Percentiles rank a stretch among this genome's conserved stretches.
Conservation (phyloP, 2,888 invertebrate genomes). For the Vesta saturnalis region DNA sequence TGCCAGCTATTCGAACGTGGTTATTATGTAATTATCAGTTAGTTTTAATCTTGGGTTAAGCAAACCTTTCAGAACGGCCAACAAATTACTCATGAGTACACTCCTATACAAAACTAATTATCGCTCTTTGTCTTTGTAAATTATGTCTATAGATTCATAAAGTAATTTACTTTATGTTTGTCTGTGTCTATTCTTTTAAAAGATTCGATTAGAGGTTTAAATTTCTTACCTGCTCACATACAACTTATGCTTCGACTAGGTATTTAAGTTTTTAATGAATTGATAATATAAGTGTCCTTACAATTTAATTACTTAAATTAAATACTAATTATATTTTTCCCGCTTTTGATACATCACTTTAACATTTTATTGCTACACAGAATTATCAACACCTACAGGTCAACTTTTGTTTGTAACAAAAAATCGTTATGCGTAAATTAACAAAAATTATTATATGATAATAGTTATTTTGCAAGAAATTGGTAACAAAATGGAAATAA, state of each 20-base stretch:
- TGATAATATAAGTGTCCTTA: not conserved
- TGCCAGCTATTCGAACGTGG: constrained; percentile 60
- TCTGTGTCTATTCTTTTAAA: not conserved
- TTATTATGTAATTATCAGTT: constrained; percentile 67
- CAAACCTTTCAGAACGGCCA: constrained; percentile 64
- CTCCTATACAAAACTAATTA: constrained; percentile 49
- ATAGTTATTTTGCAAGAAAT: too few relatives aligned
- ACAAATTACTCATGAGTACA: constrained; percentile 61
- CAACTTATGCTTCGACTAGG: not conserved
- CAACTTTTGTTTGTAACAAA: too few relatives aligned
- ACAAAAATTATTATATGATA: too few relatives aligned
- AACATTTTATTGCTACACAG: too few relatives aligned
- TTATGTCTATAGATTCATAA: constrained; percentile 34
- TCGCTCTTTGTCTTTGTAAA: constrained; percentile 46
- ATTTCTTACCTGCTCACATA: constrained; percentile 5
- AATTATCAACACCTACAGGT: too few relatives aligned
- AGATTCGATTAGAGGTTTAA: not conserved
- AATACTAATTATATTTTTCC: too few relatives aligned
- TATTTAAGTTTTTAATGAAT: not conserved
- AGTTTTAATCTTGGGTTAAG: constrained; percentile 66
- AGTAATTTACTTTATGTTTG: constrained; percentile 27
- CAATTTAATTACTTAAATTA: too few relatives aligned
- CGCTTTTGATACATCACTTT: too few relatives aligned
- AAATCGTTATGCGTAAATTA: too few relatives aligned
- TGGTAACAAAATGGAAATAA: too few relatives aligned